Evolutionary conservation across 2,888 invertebrate species (phyloP).

Genomic region (Callimorpha dominula): DNA sequence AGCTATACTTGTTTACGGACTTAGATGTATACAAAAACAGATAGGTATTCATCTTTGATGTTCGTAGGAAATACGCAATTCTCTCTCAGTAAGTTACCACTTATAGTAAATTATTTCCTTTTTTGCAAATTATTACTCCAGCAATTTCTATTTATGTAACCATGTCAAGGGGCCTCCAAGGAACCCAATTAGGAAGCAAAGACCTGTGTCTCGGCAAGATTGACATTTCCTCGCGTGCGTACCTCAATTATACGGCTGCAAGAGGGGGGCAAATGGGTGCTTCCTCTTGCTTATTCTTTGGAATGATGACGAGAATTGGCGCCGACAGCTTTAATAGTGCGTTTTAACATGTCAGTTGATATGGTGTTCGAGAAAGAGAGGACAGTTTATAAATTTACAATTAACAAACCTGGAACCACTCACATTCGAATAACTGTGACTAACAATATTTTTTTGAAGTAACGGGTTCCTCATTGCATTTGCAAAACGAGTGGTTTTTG

Average conservation of each 20-base stretch:
- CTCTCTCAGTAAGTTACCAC: background rate
- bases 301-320: conserved; percentile 44
- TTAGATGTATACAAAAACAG: no score
- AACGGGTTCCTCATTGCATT: background rate
- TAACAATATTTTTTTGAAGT: background rate
- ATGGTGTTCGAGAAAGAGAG: background rate
- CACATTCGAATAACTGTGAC: background rate
- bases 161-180: conserved; percentile 39
- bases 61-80: background rate
- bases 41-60: background rate
- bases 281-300: conserved; percentile 52
- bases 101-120: background rate
- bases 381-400: background rate
- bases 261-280: conserved; percentile 65
- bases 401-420: background rate
- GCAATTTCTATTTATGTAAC: conserved; percentile 12
- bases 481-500: background rate
- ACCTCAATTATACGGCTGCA: conserved; percentile 36
- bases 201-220: conserved; percentile 52
- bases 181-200: conserved; percentile 44
- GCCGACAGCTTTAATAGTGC: conserved; percentile 31
- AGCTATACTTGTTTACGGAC: no score
- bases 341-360: background rate
- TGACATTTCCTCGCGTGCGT: conserved; percentile 64
- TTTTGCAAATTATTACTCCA: background rate